Evolutionary conservation across 2,888 invertebrate species (phyloP), one percentile per base, ranked within the genome.

Genomic region (Chouioia cunea): DNA sequence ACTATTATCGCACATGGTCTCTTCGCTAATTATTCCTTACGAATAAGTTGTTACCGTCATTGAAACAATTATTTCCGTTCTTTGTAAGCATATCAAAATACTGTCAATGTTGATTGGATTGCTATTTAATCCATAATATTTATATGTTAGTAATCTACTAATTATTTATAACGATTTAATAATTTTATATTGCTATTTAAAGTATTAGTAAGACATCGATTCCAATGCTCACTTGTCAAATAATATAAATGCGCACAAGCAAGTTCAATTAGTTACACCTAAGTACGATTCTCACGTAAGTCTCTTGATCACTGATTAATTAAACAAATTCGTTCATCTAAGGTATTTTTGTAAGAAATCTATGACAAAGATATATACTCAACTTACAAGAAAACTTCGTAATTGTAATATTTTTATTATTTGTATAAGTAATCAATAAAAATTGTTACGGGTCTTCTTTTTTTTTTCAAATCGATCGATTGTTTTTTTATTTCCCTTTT

Each of bases 161-260:
- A 36, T 47, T 47, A 27, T 65, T 46, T 36, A 2, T 6, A 36
- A 1, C 12, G 36, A 6, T 36, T 56, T 20, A 8, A 56, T 22
- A 20, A 20, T 56, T 8, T 14, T 16, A 4, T 23, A 22, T 23
- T 22, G n/a, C n/a, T n/a, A n/a, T n/a, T n/a, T n/a, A n/a, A n/a
- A 20, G 23, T 56, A 20, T 20, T 2, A 20, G n/a, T 20, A n/a
- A 56, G 3, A 22, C 57, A 6, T 56, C 16, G 14, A 52, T 52
- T 20, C 75, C 75, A 73, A 73, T 68, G 71, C 70, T 77, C 74
- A 75, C 75, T 66, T 10, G 36, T 36, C 36, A 36, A 3, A 36
- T 36, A 36, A 36, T 36, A 36, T 36, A 36, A 36, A 10, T 8
- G 12, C 12, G 36, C 10, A 36, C 10, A 36, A 36, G 36, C 10